Base-by-base conservation (phyloP, 2,113 vertebrate species). In the Vulpes ferrilata region DNA sequence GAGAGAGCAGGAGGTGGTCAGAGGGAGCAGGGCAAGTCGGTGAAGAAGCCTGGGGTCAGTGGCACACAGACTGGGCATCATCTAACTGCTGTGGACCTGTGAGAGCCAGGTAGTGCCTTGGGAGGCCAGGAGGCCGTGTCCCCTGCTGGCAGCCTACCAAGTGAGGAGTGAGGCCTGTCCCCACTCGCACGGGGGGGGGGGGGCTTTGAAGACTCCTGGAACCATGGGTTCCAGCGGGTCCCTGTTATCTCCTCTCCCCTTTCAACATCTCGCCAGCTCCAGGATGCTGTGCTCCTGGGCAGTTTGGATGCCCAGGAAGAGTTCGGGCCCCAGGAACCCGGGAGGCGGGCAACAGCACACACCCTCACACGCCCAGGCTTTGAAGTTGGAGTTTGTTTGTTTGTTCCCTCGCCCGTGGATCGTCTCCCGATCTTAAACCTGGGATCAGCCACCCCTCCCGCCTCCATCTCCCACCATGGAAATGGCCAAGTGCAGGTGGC, bases 401-500 rank as follows among this genome's bases (percentile, higher is more conserved):
- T 93, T 91, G 88, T 86, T 91, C 78, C 51, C 10, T n/a, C 89
- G 62, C 32, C 53, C 65, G 12, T 84, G 30, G 62, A 59, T 65
- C 8, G 7, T 90, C 74, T 85, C 73, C 43, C 22, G 76, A n/a
- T 27, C 84, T 67, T 89, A 84, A 89, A 71, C 32, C 85, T 73
- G 71, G 76, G 71, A 73, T 69, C 90, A 98, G 96, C 62, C 19
- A 79, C 81, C 60, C 59, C 35, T 93, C 22, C 35, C 5, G 62
- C 73, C n/a, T 8, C 0, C 2, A 87, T 32, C 80, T 67, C 35
- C 48, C 55, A 62, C 51, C 5, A 43, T 3, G 20, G 65, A 98
- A 97, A 96, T 88, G 93, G 96, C 20, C 55, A 67, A 93, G 95
- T 73, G 53, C 85, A 96, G 90, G 38, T 9, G 3, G 30, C 38